Conservation (phyloP, 2,797 vertebrate genomes). For the Cebuella pygmaea region DNA sequence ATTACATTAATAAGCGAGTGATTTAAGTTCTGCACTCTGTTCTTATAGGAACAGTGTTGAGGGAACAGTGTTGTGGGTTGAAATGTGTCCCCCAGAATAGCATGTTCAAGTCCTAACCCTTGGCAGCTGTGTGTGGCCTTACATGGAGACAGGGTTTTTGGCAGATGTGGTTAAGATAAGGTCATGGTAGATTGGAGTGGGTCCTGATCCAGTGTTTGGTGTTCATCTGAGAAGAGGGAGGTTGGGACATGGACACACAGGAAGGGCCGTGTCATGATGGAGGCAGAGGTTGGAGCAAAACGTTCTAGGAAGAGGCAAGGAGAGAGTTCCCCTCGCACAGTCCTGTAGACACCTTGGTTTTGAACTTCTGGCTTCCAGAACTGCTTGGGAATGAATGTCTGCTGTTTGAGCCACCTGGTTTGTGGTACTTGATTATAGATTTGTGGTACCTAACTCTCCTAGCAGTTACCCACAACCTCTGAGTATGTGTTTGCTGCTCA, state of each 20-base stretch:
- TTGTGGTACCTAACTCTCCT: not conserved
- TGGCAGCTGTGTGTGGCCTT: not conserved
- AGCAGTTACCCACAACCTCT: rapidly evolving
- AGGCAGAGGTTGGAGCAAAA: not conserved
- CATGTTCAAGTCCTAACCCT: not conserved
- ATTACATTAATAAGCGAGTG: rapidly evolving
- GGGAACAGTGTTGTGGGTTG: not conserved
- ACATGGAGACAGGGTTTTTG: not conserved
- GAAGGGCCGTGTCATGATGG: not conserved
- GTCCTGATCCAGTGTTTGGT: no score
- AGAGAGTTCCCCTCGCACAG: rapidly evolving
- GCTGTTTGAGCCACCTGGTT: not conserved
- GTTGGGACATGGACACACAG: no score
- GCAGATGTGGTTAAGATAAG: not conserved
- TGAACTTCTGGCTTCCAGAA: not conserved
- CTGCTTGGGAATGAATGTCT: rapidly evolving
- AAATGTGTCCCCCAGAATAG: no score
- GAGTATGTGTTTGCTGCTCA: not conserved
- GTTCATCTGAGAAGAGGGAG: no score
- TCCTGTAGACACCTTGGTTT: not conserved
- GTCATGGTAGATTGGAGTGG: not conserved
- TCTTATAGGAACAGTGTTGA: no score
- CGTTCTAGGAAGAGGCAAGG: rapidly evolving
- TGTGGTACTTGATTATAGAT: not conserved
- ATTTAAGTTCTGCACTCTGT: not conserved